Base-by-base conservation (phyloP, 2,888 invertebrate genomes). In the Dasypolia templi region DNA sequence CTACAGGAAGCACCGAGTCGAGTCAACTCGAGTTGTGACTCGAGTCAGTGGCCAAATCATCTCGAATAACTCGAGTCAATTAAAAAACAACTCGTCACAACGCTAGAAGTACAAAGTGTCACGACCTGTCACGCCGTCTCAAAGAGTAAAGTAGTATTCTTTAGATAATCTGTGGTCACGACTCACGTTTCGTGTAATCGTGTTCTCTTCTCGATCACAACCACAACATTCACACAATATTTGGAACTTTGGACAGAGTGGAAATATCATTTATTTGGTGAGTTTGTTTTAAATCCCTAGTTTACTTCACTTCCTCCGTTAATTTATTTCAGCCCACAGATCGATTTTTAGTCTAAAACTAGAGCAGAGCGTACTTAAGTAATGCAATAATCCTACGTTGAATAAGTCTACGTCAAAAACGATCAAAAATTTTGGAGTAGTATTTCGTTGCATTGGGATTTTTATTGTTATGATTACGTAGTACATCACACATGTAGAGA, bases 151-250 rank as follows among this genome's bases (percentile, higher is more conserved):
- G n/a, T n/a, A n/a, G n/a, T n/a, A n/a, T n/a, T n/a, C n/a, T n/a
- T n/a, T n/a, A n/a, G n/a, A n/a, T n/a, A n/a, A n/a, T 46, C 46
- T 46, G 46, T 46, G 46, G 55, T 55, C 29, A 55, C 55, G 55
- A 19, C 4, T 29, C 55, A 12, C 12, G 56, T 32, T 22, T 22
- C 14, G 19, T 35, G 17, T 59, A n/a, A n/a, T n/a, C n/a, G n/a
- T n/a, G n/a, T n/a, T n/a, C n/a, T n/a, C n/a, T n/a, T 59, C n/a
- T 14, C 14, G 17, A 35, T 32, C n/a, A 35, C 9, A 59, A 35
- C 35, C 29, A n/a, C 22, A 32, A 51, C 9, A 59, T n/a, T n/a
- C 29, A n/a, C 22, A 32, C 32, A 51, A 53, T n/a, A 64, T 53
- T 32, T n/a, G 17, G 32, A 32, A n/a, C 3, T 32, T 64, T 56